These are phyloP conservation scores for Carabus problematicus DNA, from an alignment of 2,888 invertebrate species.

Conservation along the genomic window DNA sequence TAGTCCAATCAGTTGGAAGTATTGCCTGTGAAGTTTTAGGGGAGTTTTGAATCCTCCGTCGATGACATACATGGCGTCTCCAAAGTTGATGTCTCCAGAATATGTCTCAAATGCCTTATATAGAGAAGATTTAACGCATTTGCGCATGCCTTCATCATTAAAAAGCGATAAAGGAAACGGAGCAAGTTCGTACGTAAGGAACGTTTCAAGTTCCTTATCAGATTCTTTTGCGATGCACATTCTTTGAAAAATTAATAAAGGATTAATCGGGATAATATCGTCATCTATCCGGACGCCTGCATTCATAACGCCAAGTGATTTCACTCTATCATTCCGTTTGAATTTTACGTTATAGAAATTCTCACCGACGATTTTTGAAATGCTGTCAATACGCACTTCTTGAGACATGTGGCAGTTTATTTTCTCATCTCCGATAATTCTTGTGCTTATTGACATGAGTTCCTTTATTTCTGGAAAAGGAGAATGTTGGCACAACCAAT, in stretches of 20 bases:
- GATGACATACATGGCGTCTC: conserved; percentile 46
- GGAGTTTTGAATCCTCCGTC: conserved; percentile 50
- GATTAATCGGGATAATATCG: conserved; percentile 40
- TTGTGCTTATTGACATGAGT: conserved; percentile 45
- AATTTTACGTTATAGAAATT: conserved; percentile 44
- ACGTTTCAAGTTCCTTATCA: conserved; percentile 45
- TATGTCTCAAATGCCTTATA: conserved; percentile 44
- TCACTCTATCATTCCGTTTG: conserved; percentile 42
- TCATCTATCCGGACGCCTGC: conserved; percentile 38
- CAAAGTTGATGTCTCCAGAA: conserved; percentile 40
- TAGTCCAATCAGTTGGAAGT: no score
- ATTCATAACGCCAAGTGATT: conserved; percentile 35
- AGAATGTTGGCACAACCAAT: conserved; percentile 45
- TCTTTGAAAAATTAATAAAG: conserved; percentile 47
- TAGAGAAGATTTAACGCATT: conserved; percentile 44
- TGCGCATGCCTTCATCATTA: conserved; percentile 32
- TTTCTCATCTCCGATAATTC: conserved; percentile 44
- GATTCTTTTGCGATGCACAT: conserved; percentile 48
- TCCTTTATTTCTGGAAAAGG: conserved; percentile 45
- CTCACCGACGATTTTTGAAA: conserved; percentile 39
- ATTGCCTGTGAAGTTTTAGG: no score
- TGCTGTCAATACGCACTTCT: conserved; percentile 37
- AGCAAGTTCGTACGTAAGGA: conserved; percentile 44
- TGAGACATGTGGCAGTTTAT: conserved; percentile 45
- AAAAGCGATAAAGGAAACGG: conserved; percentile 34